phyloP scores from a whole-genome alignment of 2,797 vertebrate genomes.

The Nyctalus aviator region DNA sequence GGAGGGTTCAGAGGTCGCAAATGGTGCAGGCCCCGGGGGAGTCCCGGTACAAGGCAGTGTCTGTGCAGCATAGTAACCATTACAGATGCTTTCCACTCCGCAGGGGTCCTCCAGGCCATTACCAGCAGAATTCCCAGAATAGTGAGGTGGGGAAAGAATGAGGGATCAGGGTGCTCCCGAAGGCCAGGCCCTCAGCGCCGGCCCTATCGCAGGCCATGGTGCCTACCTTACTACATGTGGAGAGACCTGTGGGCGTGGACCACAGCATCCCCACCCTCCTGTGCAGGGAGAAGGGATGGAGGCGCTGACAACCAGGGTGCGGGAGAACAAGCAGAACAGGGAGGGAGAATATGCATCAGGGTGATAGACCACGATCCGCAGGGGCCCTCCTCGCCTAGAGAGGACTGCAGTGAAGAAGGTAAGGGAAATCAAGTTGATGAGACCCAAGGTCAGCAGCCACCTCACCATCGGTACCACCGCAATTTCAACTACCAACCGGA shows the following conservation, averaged over 20 bases:
- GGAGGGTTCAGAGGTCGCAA: no score
- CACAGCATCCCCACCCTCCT: background rate
- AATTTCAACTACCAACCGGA: no score
- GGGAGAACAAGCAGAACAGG: background rate
- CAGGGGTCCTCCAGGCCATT: no score
- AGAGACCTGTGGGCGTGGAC: background rate
- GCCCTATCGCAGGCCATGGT: background rate
- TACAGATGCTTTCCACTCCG: background rate
- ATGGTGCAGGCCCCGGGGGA: no score
- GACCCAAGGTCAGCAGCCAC: no score
- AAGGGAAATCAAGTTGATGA: no score
- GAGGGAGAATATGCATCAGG: background rate
- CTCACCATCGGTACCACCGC: no score
- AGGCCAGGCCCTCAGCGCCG: background rate
- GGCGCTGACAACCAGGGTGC: background rate
- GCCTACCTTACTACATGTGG: background rate
- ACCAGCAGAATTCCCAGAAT: no score
- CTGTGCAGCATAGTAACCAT: background rate
- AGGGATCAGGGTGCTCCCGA: background rate
- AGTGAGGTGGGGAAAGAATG: background rate
- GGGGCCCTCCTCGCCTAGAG: no score
- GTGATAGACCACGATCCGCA: no score
- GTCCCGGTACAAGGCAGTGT: background rate
- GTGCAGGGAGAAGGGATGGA: background rate
- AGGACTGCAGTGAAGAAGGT: no score